Conservation (phyloP, 2,797 vertebrate species). For the Atherinosoma microstoma region DNA sequence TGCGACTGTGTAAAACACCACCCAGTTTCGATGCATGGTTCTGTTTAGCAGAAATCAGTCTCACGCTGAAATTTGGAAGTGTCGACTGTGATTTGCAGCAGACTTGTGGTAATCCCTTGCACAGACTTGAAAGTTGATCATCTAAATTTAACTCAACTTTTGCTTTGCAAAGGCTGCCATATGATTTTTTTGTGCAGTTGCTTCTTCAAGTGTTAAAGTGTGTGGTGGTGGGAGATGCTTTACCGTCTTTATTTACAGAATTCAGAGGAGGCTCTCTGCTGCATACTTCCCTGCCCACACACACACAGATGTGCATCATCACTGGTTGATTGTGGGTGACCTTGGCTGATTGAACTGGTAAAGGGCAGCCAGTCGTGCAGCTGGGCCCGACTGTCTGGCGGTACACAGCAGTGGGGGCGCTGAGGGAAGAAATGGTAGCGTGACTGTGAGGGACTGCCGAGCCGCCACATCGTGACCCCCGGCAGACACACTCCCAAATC, state of each 20-base stretch:
- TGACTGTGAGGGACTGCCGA: constrained; percentile 62
- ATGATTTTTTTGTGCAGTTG: constrained; percentile 12
- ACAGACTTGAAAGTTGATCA: constrained; percentile 54
- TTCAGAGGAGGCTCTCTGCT: constrained; percentile 24
- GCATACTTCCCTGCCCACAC: constrained; percentile 58
- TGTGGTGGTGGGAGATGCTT: constrained; percentile 16
- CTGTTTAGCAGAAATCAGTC: constrained; percentile 73
- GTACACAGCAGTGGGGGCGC: constrained; percentile 41
- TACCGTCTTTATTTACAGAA: constrained; percentile 38
- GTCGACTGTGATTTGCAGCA: constrained; percentile 62
- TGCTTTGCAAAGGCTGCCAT: constrained; percentile 8
- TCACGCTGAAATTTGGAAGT: constrained; percentile 55
- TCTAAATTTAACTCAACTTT: constrained; percentile 59
- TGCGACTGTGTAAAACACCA: constrained; percentile 52
- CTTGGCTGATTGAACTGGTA: constrained; percentile 75
- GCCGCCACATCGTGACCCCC: constrained; percentile 69
- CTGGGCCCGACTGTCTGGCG: constrained; percentile 59
- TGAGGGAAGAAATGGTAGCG: constrained; percentile 66
- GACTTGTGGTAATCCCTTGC: constrained; percentile 60
- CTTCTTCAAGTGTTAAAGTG: not conserved
- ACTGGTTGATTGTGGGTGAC: constrained; percentile 76
- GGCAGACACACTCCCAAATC: constrained; percentile 55
- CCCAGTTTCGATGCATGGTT: constrained; percentile 62
- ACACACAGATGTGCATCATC: constrained; percentile 78
- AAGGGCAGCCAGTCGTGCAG: constrained; percentile 72